Evolutionary conservation across 2,113 vertebrate species (phyloP).

Genomic region (Neotoma lepida): DNA sequence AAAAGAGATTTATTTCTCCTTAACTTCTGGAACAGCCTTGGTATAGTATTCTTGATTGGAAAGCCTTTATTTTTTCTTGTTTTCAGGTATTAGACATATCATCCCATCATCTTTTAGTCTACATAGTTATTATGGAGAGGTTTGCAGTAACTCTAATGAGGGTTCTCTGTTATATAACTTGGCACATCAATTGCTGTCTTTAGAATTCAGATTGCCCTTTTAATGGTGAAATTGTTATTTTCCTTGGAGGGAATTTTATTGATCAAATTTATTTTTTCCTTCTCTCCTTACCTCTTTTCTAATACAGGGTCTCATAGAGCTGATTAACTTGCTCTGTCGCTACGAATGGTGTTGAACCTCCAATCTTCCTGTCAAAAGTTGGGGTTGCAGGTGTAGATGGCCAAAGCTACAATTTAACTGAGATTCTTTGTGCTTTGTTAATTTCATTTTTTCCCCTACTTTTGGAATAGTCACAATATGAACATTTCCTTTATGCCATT

Average conservation of each 20-base stretch:
- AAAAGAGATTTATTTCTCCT: neutral
- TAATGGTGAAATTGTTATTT: neutral
- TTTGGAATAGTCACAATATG: neutral
- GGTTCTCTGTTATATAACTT: neutral
- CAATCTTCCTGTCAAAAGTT: neutral
- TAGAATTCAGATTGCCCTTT: neutral
- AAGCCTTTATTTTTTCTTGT: no score
- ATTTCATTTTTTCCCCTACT: neutral
- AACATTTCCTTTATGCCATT: neutral
- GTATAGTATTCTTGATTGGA: neutral
- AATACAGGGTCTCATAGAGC: no score
- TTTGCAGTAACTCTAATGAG: neutral
- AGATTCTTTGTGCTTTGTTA: neutral
- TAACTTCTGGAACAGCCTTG: neutral
- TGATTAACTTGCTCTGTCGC: neutral
- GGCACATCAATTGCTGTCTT: neutral
- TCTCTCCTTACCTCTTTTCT: neutral
- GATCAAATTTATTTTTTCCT: neutral
- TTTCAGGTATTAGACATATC: neutral
- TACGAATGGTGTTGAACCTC: neutral
- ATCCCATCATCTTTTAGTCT: neutral
- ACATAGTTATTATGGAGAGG: neutral
- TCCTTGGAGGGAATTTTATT: neutral
- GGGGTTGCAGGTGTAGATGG: neutral
- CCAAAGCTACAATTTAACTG: neutral